These are phyloP conservation scores for Merluccius polli DNA, from an alignment of 2,797 vertebrate genomes.

Conservation along the genomic window DNA sequence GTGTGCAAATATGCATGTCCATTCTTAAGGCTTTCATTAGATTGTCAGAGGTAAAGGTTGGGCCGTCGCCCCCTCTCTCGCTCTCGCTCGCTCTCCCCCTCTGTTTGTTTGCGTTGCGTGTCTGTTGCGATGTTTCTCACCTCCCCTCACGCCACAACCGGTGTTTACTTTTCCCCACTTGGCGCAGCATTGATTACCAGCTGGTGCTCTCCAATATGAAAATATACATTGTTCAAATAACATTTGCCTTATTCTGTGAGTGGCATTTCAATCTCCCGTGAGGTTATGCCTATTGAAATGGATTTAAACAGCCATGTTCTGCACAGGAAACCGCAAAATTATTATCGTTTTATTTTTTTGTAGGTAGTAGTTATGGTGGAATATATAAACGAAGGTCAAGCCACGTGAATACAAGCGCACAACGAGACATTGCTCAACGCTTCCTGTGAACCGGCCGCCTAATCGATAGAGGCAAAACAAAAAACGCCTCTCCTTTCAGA, in stretches of 20 bases:
- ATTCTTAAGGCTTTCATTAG: conserved; percentile 51
- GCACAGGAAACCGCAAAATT: too few species aligned
- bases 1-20: conserved; percentile 62
- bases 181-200: conserved; percentile 58
- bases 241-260: conserved; percentile 34
- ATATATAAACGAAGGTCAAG: too few species aligned
- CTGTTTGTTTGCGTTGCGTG: conserved; percentile 35
- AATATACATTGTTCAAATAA: conserved; percentile 35
- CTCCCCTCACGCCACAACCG: conserved; percentile 37
- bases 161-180: conserved; percentile 46
- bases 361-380: too few species aligned
- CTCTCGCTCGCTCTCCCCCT: too few species aligned
- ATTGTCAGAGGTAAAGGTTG: conserved; percentile 45
- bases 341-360: too few species aligned
- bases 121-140: not conserved
- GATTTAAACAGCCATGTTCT: too few species aligned
- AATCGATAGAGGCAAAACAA: conserved; percentile 46
- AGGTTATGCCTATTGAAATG: too few species aligned
- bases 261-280: not conserved
- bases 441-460: conserved; percentile 29
- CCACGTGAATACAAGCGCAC: not conserved
- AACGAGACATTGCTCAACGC: conserved; percentile 10
- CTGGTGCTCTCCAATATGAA: conserved; percentile 46
- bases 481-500: conserved; percentile 24
- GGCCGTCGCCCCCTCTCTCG: too few species aligned